phyloP scores from a whole-genome alignment of 2,797 vertebrate species.

The Intellagama lesueurii region DNA sequence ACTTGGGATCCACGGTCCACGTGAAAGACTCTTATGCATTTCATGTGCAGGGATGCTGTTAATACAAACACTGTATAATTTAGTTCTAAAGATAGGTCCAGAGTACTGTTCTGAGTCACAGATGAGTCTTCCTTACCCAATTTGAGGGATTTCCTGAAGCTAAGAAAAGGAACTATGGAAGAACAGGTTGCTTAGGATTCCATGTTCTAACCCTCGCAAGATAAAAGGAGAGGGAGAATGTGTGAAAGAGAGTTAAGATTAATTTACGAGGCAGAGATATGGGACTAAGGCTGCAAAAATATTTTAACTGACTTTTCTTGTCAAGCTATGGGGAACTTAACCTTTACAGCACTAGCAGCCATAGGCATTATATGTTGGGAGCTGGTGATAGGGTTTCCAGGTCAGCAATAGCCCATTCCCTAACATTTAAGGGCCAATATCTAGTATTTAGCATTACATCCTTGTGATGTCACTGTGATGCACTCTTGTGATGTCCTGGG shows the following conservation, averaged over 20 bases:
- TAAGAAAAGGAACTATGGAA: not conserved
- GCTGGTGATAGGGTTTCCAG: too few relatives aligned
- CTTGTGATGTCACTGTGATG: too few relatives aligned
- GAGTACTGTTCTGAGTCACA: conserved; percentile 3
- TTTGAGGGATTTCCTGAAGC: conserved; percentile 3
- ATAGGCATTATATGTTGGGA: not conserved
- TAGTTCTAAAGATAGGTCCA: conserved; percentile 15
- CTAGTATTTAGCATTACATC: too few relatives aligned
- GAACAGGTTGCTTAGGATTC: conserved; percentile 24
- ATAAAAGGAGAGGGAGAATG: not conserved
- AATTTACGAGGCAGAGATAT: not conserved
- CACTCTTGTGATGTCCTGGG: too few relatives aligned
- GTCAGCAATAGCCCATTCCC: too few relatives aligned
- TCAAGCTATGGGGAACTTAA: not conserved
- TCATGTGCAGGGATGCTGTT: not conserved
- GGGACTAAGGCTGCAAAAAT: not conserved
- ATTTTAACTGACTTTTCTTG: not conserved
- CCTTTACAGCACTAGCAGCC: not conserved
- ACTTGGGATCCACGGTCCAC: not conserved
- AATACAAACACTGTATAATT: not conserved
- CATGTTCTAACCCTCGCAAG: not conserved
- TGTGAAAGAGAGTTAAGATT: not conserved
- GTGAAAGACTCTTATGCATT: not conserved
- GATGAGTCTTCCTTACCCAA: rapidly evolving
- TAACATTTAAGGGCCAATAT: too few relatives aligned